Percentiles rank a stretch among this genome's conserved stretches.
These are phyloP conservation scores for Hiodon alosoides DNA, from an alignment of 2,113 vertebrate species.

Conservation along the genomic window DNA sequence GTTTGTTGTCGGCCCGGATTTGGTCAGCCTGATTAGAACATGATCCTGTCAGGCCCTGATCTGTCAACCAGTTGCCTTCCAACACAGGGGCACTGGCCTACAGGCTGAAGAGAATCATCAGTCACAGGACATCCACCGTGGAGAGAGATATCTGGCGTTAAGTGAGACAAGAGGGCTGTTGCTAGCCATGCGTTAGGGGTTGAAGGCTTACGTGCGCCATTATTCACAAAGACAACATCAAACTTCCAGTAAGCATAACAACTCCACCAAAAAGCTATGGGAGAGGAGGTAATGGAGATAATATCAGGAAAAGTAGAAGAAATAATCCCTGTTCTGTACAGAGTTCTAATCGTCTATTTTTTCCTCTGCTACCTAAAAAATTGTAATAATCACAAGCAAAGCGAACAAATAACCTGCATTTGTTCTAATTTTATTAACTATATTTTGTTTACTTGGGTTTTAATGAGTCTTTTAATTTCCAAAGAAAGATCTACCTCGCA, in stretches of 20 bases:
- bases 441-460: not conserved
- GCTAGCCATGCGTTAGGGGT: not conserved
- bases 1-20: constrained; percentile 16
- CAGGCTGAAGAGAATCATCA: constrained; percentile 10
- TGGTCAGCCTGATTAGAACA: constrained; percentile 24
- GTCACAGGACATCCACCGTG: not conserved
- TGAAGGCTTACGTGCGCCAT: not conserved
- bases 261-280: not conserved
- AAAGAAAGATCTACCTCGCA: constrained; percentile 6
- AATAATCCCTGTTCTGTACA: too few species aligned
- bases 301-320: too few species aligned
- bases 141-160: not conserved
- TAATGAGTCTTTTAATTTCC: constrained; percentile 1
- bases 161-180: not conserved
- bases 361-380: not conserved
- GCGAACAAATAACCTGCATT: not conserved
- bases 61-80: constrained; percentile 6
- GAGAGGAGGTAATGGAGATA: too few species aligned
- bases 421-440: not conserved
- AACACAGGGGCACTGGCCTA: constrained; percentile 3
- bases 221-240: not conserved
- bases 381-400: not conserved
- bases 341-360: not conserved
- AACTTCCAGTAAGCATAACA: not conserved
- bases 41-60: constrained; percentile 7